Evolutionary conservation across 37 sponge, comb jelly and placozoan genomes (phyloP).

Genomic region (Agelas oroides): DNA sequence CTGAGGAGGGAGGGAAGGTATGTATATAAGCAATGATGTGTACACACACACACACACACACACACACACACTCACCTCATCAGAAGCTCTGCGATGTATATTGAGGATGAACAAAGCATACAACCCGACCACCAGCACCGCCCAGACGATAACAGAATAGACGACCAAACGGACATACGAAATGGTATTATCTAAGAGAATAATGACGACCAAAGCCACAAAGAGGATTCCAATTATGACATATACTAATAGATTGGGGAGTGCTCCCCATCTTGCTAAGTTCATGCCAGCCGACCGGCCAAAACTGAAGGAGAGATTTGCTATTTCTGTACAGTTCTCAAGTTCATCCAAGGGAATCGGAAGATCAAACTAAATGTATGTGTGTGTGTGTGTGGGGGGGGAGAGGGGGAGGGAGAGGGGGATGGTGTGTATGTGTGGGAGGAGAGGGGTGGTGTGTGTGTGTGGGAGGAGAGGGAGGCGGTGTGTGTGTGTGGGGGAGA

Average conservation of each 20-base stretch:
- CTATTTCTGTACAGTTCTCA: not conserved
- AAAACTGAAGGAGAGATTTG: slow-evolving; percentile 23
- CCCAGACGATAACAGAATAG: slow-evolving; percentile 45
- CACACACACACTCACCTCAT: slow-evolving; percentile 28
- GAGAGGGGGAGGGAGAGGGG: not conserved
- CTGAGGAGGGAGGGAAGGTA: not conserved
- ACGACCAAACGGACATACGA: slow-evolving; percentile 10
- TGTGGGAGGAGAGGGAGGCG: no score
- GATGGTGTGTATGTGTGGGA: no score
- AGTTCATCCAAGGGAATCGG: not conserved
- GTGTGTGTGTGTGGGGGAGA: no score
- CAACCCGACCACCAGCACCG: slow-evolving; percentile 20
- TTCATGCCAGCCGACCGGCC: slow-evolving; percentile 16
- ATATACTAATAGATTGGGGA: slow-evolving; percentile 38
- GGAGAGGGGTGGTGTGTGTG: no score
- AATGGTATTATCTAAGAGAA: slow-evolving; percentile 27
- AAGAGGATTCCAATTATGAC: slow-evolving; percentile 28
- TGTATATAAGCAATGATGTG: no score
- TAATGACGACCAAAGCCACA: slow-evolving; percentile 20
- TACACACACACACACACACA: not conserved
- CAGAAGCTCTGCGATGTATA: slow-evolving; percentile 28
- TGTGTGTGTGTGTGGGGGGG: no score
- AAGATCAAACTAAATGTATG: slow-evolving; percentile 6
- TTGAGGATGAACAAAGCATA: slow-evolving; percentile 25
- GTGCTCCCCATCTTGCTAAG: slow-evolving; percentile 46